Percentiles rank a stretch among this genome's conserved stretches.
Conservation (phyloP, 2,797 vertebrate species). For the Lithobates sylvaticus region DNA sequence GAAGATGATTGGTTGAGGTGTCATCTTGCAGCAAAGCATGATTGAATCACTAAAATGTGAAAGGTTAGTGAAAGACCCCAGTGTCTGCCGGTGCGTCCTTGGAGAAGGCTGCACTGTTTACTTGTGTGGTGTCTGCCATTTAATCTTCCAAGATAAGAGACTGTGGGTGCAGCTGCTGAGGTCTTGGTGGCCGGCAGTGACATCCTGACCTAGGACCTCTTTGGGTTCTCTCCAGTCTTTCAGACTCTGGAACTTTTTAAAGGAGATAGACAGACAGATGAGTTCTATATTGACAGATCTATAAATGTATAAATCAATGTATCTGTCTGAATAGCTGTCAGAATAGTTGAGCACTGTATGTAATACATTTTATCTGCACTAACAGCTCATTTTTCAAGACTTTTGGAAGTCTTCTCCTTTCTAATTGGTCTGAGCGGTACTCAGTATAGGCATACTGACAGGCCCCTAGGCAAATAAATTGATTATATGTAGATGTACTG, state of each 20-base stretch:
- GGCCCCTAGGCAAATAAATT: too few species aligned
- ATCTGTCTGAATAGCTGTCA: too few species aligned
- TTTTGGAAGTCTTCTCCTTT: too few species aligned
- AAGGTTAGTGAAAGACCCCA: conserved; percentile 23
- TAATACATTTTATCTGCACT: too few species aligned
- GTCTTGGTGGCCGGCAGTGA: conserved; percentile 31
- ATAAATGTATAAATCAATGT: background rate
- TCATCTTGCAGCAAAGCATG: conserved; percentile 32
- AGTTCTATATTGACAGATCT: background rate
- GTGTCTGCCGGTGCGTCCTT: conserved; percentile 26
- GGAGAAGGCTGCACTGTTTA: conserved; percentile 2
- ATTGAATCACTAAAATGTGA: conserved; percentile 32
- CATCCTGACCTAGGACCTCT: conserved; percentile 13
- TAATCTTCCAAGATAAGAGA: conserved; percentile 21
- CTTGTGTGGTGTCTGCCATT: conserved; percentile 25
- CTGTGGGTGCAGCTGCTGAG: conserved; percentile 36
- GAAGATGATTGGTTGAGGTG: conserved; percentile 13
- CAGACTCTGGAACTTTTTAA: background rate
- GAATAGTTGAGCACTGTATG: too few species aligned
- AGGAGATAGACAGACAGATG: background rate
- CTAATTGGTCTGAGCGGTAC: too few species aligned
- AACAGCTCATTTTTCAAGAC: too few species aligned
- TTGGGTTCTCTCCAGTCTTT: background rate
- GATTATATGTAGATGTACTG: too few species aligned
- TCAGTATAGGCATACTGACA: too few species aligned